Conservation (phyloP, 2,888 invertebrate genomes). For the Theodoxus fluviatilis region DNA sequence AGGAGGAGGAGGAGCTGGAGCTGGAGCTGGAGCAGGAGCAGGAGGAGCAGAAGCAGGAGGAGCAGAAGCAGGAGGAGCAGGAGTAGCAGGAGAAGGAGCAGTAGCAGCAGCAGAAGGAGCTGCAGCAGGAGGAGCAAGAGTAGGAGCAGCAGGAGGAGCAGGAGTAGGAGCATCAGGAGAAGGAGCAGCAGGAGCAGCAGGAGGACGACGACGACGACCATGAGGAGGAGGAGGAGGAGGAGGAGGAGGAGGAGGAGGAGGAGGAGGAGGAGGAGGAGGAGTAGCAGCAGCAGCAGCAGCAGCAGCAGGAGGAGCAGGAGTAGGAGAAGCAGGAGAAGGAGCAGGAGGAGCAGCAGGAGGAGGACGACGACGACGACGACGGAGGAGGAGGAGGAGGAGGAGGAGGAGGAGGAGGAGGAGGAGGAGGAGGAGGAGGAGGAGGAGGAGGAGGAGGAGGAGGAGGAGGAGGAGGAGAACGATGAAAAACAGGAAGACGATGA, state of each 20-base stretch:
- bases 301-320: not conserved
- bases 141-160: not conserved
- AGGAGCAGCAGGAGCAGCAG: not conserved
- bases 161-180: not conserved
- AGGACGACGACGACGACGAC: conserved; percentile 3
- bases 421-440: conserved; percentile 1
- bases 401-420: not conserved
- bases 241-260: not conserved
- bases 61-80: not conserved
- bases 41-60: not conserved
- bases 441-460: not conserved
- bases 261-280: conserved; percentile 1
- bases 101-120: not conserved
- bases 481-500: not conserved
- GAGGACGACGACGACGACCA: not conserved
- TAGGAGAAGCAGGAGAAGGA: not conserved
- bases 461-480: not conserved
- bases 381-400: not conserved
- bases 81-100: not conserved
- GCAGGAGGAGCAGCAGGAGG: not conserved
- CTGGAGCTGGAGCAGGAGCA: not conserved
- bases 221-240: not conserved
- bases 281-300: not conserved
- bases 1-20: not conserved
- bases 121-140: not conserved